Base-by-base conservation (phyloP, 2,113 vertebrate genomes). In the Apeltes quadracus region DNA sequence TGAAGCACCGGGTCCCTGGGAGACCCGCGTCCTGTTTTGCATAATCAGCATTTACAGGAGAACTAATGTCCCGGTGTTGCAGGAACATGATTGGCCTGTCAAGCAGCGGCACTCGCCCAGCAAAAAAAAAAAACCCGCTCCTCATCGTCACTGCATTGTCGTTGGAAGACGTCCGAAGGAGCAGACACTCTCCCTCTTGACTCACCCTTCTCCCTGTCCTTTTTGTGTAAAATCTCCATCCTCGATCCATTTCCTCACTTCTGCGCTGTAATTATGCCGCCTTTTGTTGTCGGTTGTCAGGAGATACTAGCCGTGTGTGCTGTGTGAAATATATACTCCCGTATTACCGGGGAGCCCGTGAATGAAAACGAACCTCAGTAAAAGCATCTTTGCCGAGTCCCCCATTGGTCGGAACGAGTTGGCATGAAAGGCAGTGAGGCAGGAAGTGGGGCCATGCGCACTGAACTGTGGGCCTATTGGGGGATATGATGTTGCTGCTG, bases 1-100 rank as follows among this genome's bases (percentile, higher is more conserved):
- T 79, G 64, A 87, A 85, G 34, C 8, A 34, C 25, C 15, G 41
- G 66, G 69, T 75, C 59, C 72, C 71, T 75, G 34, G 69, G 68
- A 84, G 79, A 76, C 58, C 72, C 74, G 72, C 22, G 14, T 76
- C 55, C 64, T 59, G 16, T 85, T 90, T 86, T 84, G 69, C 76
- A 86, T 89, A 89, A 88, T 85, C 84, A 86, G 81, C 78, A 82
- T 87, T 89, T 88, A 80, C 79, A 72, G 83, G 59, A 76, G 80
- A 84, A 78, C 73, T 66, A 84, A 91, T 89, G 73, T 82, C 61
- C 78, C 41, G 23, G 44, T 68, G 46, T 79, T 61, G 62, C 68
- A 15, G 41, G 61, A 73, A 80, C 76, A 82, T 81, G 84, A 92
- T 86, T 87, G 79, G 78, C 51, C 73, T 88, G 72, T 80, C 79